Evolutionary conservation across 2,888 invertebrate genomes (phyloP), one percentile per base, ranked within the genome.

Genomic region (Drosophila lutescens): DNA sequence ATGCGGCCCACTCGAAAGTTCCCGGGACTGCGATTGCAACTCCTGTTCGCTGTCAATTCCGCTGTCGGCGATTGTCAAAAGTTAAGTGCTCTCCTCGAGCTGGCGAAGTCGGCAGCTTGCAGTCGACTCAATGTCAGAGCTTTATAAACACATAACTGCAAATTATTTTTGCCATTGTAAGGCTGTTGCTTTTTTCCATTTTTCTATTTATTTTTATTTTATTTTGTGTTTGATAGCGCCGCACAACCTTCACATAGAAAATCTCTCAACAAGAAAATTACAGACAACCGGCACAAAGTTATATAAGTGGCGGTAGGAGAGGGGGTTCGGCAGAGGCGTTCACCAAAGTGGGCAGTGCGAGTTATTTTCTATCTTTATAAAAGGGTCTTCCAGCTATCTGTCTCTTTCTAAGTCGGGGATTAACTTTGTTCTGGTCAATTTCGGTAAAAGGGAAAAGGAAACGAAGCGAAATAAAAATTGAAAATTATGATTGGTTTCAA

Each of bases 201-300:
- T 12, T 10, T 10, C 7, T 54, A 26, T 54, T 41, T 23, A 10
- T 36, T 50, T 60, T 72, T 34, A 5, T 34, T 55, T 36, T 23
- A 30, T 44, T 43, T 47, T 50, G 43, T 38, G 70, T 68, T 58
- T 69, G 58, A 69, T 68, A 56, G 58, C 80, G 79, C 82, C 61
- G 62, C 77, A 89, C 77, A 89, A 89, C 89, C 89, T 90, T 91
- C 90, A 90, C 90, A 90, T 86, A 91, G 85, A 90, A 91, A 90
- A 79, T 86, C 90, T 90, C 80, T 91, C 90, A 90, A 83, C 90
- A 88, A 88, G 89, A 91, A 90, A 91, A 90, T 90, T 91, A 86
- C 78, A 80, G 47, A 59, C 65, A 49, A 60, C 13, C 49, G 34
- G 20, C 68, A 54, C 57, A 32, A 38, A 61, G 59, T 60, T 50